Evolutionary conservation across 2,797 vertebrate genomes (phyloP).

Genomic region (Paguma larvata): DNA sequence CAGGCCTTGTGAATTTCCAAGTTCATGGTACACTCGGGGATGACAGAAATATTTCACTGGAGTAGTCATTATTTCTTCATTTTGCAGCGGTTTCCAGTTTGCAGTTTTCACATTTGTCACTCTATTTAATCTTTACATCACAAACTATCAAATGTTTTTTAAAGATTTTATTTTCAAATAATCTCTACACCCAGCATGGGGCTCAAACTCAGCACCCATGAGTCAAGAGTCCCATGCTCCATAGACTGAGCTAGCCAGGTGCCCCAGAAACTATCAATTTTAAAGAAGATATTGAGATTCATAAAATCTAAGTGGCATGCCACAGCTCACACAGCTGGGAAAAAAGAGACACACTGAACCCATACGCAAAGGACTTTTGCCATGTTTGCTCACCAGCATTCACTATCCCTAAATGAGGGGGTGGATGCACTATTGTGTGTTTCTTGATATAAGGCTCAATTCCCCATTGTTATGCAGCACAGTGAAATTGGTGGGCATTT

Average conservation of each 20-base stretch:
- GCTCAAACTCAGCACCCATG: not conserved
- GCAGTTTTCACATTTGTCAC: not conserved
- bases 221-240: not conserved
- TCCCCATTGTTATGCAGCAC: not conserved
- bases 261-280: not conserved
- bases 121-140: conserved; percentile 7
- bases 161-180: not conserved
- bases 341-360: not conserved
- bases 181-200: not conserved
- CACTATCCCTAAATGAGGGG: not conserved
- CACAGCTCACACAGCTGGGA: not conserved
- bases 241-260: not conserved
- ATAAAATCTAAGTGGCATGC: not conserved
- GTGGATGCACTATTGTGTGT: not conserved
- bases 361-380: not conserved
- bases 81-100: not conserved
- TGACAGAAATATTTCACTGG: conserved; percentile 20
- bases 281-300: not conserved
- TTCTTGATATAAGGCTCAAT: not conserved
- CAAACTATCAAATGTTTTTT: not conserved
- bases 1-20: not conserved
- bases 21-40: not conserved
- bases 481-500: not conserved
- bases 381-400: not conserved
- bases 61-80: not conserved